Base-by-base conservation (phyloP, 2,797 vertebrate genomes). In the Amniataba percoides region DNA sequence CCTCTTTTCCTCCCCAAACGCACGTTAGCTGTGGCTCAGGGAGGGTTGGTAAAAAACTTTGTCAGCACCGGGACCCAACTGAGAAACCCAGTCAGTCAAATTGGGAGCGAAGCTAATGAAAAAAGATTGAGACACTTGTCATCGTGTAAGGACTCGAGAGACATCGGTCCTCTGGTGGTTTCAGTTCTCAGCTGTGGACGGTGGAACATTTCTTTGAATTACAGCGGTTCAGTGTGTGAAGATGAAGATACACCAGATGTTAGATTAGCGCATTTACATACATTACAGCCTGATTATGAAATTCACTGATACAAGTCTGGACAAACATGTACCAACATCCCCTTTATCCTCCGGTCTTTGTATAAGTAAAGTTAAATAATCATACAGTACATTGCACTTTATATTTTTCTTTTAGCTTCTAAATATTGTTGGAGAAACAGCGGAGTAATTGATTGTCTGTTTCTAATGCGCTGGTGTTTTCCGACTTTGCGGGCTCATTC, bases 1-100 rank as follows among this genome's bases (percentile, higher is more conserved):
- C 13, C 62, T 27, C 72, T 74, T 61, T 77, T 43, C 39, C 71
- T 83, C 72, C 64, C 42, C 46, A 88, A 90, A 87, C 74, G 84
- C 74, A 80, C 39, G 9, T 80, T 82, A 67, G 62, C 72, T 8
- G 42, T 69, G 40, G 77, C 74, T 78, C 40, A 18, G 49, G 36
- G 75, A 78, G 58, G 70, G 25, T 75, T 81, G 61, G 71, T 58
- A 72, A 62, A 62, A 87, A 83, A 73, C 77, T 77, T 74, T 45
- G 64, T 83, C 67, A 74, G 70, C 51, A 39, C 49, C 43, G 75
- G 61, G 68, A 78, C 65, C 68, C 56, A 62, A 66, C 18, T 58
- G 68, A 87, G 71, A 79, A 63, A 69, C 55, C 31, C 31, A 74
- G 63, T 78, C 31, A 64, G 45, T 84, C 43, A 71, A 55, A 80